Evolutionary conservation across 37 sponge, comb jelly and placozoan species (phyloP), one percentile per base, ranked within the genome.

Genomic region (Chondrosia reniformis): DNA sequence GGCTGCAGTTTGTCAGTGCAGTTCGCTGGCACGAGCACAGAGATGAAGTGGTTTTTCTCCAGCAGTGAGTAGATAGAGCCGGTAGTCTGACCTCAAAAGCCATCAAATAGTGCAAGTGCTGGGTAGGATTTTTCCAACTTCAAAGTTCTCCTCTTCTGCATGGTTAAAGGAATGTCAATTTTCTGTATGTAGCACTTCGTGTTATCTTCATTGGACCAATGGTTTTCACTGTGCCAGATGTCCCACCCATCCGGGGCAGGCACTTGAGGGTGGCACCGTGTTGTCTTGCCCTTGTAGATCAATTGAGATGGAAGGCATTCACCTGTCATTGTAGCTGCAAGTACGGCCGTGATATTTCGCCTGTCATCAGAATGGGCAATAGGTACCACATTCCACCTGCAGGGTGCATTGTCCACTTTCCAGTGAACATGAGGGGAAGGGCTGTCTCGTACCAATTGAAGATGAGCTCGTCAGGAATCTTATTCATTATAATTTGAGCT

Each of bases 181-280:
- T n/a, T 71, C 19, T 38, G n/a, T 24, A 71, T 71, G 44, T 71
- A 71, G 25, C 74, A 17, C 74, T 39, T 13, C 40, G n/a, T 71
- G 42, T 3, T 74, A 2, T 5, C 5, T 32, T 74, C 75, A 74
- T 74, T 74, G 46, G 75, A 74, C 75, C 75, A 74, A 31, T 74
- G 75, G 49, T 74, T 74, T 24, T 74, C 75, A 32, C 33, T 32
- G 75, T 74, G 75, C 45, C 46, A 45, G 33, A 74, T 45, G 49
- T 74, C 75, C 75, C 75, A 74, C 46, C 75, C 75, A 32, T 41
- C 75, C 25, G 46, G 75, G 25, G 33, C 45, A 45, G 45, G 2
- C 46, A 74, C 75, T 28, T 74, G 25, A 74, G 75, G 46, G 49
- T 74, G 75, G 75, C 75, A 74, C 49, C 46, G 75, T 45, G 45